Evolutionary conservation across 1,140 invertebrate genomes (phyloP), one percentile per base, ranked within the genome.

Genomic region (Tetraneura akinire): DNA sequence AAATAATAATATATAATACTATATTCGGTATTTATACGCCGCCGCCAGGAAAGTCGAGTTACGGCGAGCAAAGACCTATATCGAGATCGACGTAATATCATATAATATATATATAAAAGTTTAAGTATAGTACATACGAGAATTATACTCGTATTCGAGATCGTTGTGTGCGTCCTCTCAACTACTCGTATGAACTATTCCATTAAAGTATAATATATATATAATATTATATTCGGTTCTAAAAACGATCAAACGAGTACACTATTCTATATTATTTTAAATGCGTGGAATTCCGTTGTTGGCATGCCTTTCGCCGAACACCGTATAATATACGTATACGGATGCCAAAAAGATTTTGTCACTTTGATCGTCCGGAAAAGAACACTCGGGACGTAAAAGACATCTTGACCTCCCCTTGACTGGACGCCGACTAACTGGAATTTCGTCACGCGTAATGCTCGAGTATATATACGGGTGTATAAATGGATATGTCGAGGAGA

Each of bases 181-280:
- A n/a, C n/a, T 47, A 49, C 47, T 71, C 47, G 26, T 71, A 14
- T 23, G 51, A 71, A 71, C 68, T 71, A 71, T 71, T 71, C 68
- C 45, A 71, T 71, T 71, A 71, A 71, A 71, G 51, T 49, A 42
- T n/a, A n/a, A n/a, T n/a, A n/a, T n/a, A n/a, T n/a, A n/a, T n/a
- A n/a, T n/a, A n/a, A n/a, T n/a, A n/a, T n/a, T n/a, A n/a, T n/a
- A n/a, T n/a, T n/a, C n/a, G n/a, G 23, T 51, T 71, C 21, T 71
- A 51, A 71, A 71, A 71, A 71, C 68, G 68, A 71, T 71, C 68
- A 71, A 49, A 51, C 47, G 26, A 29, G 26, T 29, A 49, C 13
- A 51, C 16, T n/a, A n/a, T n/a, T n/a, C n/a, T n/a, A n/a, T n/a
- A n/a, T n/a, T n/a, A n/a, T n/a, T n/a, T 11, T n/a, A 51, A 71